Evolutionary conservation across 2,797 vertebrate species (phyloP).

Genomic region (Holocentrus rufus): DNA sequence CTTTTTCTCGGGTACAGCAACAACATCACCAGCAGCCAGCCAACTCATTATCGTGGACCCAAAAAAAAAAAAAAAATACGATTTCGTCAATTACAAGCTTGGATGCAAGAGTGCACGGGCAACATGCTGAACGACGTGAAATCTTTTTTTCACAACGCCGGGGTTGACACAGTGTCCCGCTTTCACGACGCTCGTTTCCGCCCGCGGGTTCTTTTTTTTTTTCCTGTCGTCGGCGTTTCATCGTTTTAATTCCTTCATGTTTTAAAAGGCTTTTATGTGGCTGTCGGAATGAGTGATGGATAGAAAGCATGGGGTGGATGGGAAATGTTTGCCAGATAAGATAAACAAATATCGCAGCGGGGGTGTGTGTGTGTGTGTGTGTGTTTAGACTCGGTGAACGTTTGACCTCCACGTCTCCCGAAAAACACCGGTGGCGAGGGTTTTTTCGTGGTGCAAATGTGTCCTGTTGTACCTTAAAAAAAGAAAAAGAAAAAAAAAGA

Average conservation of each 20-base stretch:
- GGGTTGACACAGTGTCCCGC: constrained; percentile 10
- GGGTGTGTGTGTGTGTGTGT: constrained; percentile 21
- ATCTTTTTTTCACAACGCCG: constrained; percentile 21
- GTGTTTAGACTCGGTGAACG: constrained; percentile 58
- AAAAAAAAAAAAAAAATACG: constrained; percentile 37
- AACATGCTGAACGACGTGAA: constrained; percentile 1
- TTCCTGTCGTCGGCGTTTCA: constrained; percentile 36
- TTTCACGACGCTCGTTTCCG: constrained; percentile 26
- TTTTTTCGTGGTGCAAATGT: constrained; percentile 12
- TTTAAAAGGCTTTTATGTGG: constrained; percentile 64
- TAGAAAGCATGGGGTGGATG: constrained; percentile 55
- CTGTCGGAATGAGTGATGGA: constrained; percentile 66
- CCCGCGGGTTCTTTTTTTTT: not conserved
- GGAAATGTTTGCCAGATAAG: constrained; percentile 77
- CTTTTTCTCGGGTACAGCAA: constrained; percentile 50
- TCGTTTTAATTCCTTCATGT: constrained; percentile 36
- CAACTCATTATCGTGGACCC: constrained; percentile 45
- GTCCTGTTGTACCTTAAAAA: not conserved
- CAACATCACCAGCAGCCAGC: constrained; percentile 21
- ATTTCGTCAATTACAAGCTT: constrained; percentile 23
- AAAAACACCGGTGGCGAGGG: constrained; percentile 29
- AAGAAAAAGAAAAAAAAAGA: too few relatives aligned
- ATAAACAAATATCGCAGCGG: constrained; percentile 69
- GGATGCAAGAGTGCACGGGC: constrained; percentile 8
- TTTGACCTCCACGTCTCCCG: constrained; percentile 69